Base-by-base conservation (phyloP, 92 coral and sea anemone genomes). In the Diadumene lineata region DNA sequence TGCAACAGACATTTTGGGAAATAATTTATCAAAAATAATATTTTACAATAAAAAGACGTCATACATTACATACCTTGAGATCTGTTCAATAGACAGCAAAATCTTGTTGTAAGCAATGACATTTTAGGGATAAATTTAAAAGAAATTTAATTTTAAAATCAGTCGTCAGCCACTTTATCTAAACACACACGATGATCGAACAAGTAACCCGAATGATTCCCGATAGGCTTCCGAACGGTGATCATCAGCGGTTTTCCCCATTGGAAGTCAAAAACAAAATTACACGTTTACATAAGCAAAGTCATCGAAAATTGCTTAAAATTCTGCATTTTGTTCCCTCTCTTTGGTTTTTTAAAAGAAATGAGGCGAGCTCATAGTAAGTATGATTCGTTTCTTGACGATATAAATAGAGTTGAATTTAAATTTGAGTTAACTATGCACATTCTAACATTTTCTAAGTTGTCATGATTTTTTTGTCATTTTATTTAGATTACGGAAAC, bases 401-500 rank as follows among this genome's bases (percentile, higher is more conserved):
- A n/a, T n/a, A n/a, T n/a, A n/a, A n/a, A n/a, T n/a, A n/a, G n/a
- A n/a, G n/a, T n/a, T n/a, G n/a, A n/a, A n/a, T n/a, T n/a, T n/a
- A n/a, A n/a, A n/a, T n/a, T n/a, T n/a, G n/a, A n/a, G n/a, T n/a
- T n/a, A n/a, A n/a, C n/a, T n/a, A n/a, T n/a, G n/a, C n/a, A n/a
- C 24, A 69, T 15, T n/a, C 24, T 48, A 26, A 16, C 43, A 9
- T 18, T 61, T 25, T 61, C 18, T 61, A 61, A 53, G 24, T 21
- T 15, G 60, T 53, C 60, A 53, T 21, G 21, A 3, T 53, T 53
- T 53, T 53, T 3, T 53, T 4, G 21, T 53, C n/a, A n/a, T 58
- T 58, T 56, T 90, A 91, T 55, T 73, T 62, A 64, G 89, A 80
- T 31, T 85, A 89, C 64, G 74, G 71, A 55, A 77, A 81, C 73